These are phyloP conservation scores for Ormyrus nitidulus DNA, from an alignment of 2,888 invertebrate species.

Conservation along the genomic window DNA sequence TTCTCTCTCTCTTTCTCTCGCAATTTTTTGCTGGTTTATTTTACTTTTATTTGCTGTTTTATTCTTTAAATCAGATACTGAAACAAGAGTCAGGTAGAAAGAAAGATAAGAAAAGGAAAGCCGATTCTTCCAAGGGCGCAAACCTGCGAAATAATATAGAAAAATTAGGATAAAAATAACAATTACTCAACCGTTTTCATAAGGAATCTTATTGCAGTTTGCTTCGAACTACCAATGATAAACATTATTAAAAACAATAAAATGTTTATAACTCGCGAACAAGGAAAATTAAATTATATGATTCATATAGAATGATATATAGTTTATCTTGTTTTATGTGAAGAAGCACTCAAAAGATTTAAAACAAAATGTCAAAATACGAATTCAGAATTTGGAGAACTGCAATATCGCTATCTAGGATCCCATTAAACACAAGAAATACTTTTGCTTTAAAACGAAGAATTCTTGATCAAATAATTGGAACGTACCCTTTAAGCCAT, in stretches of 20 bases:
- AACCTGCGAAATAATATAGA: constrained; percentile 46
- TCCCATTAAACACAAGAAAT: too few relatives aligned
- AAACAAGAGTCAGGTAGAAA: constrained; percentile 51
- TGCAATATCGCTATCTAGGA: too few relatives aligned
- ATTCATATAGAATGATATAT: too few relatives aligned
- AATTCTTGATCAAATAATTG: background rate
- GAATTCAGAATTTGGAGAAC: too few relatives aligned
- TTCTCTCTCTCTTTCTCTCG: constrained; percentile 37
- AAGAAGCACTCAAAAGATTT: too few relatives aligned
- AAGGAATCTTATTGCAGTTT: too few relatives aligned
- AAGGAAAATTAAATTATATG: constrained; percentile 22
- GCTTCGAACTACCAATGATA: too few relatives aligned
- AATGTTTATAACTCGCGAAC: constrained; percentile 7
- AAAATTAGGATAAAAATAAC: constrained; percentile 12
- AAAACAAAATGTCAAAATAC: too few relatives aligned
- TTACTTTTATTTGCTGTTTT: constrained; percentile 35
- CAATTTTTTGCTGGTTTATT: constrained; percentile 42
- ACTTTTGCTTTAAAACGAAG: too few relatives aligned
- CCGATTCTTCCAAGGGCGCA: constrained; percentile 36
- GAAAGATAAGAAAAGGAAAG: constrained; percentile 55
- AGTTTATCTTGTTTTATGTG: too few relatives aligned
- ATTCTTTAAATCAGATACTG: constrained; percentile 45
- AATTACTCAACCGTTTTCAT: background rate
- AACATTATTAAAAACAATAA: too few relatives aligned
- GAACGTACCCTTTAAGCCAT: constrained; percentile 69